phyloP scores from a whole-genome alignment of 2,797 vertebrate species.

The Enteromius unitaeniatus region DNA sequence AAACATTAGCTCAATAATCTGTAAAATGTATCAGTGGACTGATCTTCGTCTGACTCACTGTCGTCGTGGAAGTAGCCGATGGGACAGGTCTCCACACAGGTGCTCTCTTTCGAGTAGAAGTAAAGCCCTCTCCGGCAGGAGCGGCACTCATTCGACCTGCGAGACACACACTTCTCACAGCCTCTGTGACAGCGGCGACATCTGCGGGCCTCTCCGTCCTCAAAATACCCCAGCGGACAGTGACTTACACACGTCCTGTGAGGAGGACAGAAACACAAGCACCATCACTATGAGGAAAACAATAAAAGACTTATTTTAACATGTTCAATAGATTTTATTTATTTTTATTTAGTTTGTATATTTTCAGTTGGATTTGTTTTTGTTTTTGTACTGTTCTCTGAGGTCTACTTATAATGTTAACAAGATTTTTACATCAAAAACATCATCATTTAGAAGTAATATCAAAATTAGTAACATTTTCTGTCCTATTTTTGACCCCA shows the following conservation, averaged over 20 bases:
- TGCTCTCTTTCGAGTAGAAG: constrained; percentile 75
- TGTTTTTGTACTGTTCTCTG: too few species aligned
- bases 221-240: constrained; percentile 84
- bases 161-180: constrained; percentile 83
- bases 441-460: too few species aligned
- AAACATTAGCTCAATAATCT: not conserved
- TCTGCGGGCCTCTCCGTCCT: constrained; percentile 75
- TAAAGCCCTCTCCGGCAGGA: constrained; percentile 84
- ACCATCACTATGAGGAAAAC: not conserved
- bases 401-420: too few species aligned
- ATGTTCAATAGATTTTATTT: not conserved
- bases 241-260: constrained; percentile 85
- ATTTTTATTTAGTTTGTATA: too few species aligned
- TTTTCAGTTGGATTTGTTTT: not conserved
- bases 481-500: too few species aligned
- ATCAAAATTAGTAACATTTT: too few species aligned
- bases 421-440: too few species aligned
- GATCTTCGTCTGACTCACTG: constrained; percentile 74
- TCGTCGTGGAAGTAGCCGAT: constrained; percentile 79
- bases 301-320: not conserved
- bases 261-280: too few species aligned
- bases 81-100: constrained; percentile 79
- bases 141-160: constrained; percentile 72
- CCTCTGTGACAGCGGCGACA: constrained; percentile 84
- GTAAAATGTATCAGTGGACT: not conserved